Percentiles rank a stretch among this genome's conserved stretches.
Conservation (phyloP, 2,888 invertebrate species). For the Byasa hedistus region DNA sequence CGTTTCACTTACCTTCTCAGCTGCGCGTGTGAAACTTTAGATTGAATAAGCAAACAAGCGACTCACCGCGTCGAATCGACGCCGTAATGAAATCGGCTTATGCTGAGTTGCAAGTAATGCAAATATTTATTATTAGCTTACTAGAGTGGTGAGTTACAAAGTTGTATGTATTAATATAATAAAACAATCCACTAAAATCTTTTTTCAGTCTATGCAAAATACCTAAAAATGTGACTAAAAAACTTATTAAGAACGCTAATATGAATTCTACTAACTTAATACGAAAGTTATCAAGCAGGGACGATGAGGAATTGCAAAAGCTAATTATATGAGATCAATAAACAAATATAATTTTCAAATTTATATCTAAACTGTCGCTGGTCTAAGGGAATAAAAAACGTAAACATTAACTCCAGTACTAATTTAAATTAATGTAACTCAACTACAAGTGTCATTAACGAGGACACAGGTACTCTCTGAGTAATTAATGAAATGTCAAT, state of each 20-base stretch:
- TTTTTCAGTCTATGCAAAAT: neutral
- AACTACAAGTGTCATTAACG: neutral
- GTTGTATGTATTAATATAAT: neutral
- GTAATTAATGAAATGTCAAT: slow-evolving; percentile 30
- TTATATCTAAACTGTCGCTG: no score
- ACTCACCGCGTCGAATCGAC: neutral
- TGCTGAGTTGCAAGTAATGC: slow-evolving; percentile 1
- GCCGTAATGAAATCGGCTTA: slow-evolving; percentile 1
- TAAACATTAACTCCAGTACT: neutral
- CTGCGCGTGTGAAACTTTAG: slow-evolving; percentile 13
- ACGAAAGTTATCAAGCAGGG: no score
- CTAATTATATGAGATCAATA: no score
- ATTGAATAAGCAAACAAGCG: slow-evolving; percentile 7
- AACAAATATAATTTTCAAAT: no score
- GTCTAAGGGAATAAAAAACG: neutral
- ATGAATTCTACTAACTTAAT: no score
- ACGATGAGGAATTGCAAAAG: no score
- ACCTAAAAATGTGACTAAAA: no score
- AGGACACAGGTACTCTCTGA: neutral
- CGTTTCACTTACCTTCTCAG: slow-evolving; percentile 9
- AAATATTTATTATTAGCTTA: neutral
- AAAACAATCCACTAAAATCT: neutral
- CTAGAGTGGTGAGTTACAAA: neutral
- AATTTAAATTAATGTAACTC: neutral
- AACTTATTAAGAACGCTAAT: no score